These are phyloP conservation scores for Subanguina moxae DNA, from an alignment of 1,140 invertebrate genomes.

Conservation along the genomic window DNA sequence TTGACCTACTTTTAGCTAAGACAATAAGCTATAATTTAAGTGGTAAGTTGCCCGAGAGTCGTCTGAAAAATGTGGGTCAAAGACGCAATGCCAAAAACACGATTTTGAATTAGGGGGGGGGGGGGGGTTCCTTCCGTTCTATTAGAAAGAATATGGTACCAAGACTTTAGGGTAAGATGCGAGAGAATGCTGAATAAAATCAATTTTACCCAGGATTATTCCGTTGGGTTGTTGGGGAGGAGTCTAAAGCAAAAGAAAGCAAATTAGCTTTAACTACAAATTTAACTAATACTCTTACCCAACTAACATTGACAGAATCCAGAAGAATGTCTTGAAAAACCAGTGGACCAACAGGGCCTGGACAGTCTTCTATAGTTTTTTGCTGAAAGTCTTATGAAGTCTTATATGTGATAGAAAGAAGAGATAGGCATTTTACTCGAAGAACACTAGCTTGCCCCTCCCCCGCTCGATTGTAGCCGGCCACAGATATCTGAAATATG, in stretches of 20 bases:
- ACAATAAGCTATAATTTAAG: no score
- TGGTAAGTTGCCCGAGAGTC: no score
- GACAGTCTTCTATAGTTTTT: constrained; percentile 62
- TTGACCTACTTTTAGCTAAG: no score
- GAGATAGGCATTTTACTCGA: background rate
- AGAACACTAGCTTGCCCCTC: constrained; percentile 33
- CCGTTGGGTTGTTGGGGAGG: constrained; percentile 85
- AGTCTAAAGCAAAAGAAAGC: constrained; percentile 57
- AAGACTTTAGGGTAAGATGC: no score
- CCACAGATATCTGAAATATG: constrained; percentile 62
- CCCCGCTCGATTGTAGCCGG: constrained; percentile 55
- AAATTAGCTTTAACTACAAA: no score
- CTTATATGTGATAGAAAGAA: background rate
- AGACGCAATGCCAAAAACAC: no score
- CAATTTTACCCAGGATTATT: constrained; percentile 77
- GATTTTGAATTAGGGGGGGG: no score
- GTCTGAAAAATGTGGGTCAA: no score
- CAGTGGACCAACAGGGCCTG: constrained; percentile 76
- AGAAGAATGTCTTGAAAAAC: constrained; percentile 87
- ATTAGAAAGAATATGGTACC: no score
- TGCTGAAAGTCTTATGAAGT: constrained; percentile 2
- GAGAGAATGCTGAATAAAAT: no score
- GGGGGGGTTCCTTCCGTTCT: no score
- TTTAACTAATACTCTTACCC: constrained; percentile 62
- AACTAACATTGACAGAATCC: constrained; percentile 82